Conservation (phyloP, 2,113 vertebrate species). For the Protobothrops mucrosquamatus region DNA sequence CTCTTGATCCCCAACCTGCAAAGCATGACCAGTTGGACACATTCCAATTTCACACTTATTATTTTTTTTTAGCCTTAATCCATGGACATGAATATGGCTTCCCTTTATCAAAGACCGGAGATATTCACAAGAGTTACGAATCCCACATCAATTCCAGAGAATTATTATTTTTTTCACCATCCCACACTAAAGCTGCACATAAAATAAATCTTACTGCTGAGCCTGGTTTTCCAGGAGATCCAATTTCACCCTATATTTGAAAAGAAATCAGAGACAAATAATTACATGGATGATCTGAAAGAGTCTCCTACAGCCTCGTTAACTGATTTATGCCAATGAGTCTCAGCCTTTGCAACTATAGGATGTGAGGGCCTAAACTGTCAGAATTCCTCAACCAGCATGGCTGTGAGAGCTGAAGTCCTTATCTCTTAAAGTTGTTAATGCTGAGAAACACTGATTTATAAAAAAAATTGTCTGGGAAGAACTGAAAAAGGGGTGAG, state of each 20-base stretch:
- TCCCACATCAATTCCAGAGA: neutral
- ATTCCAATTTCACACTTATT: neutral
- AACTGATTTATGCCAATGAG: neutral
- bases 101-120: neutral
- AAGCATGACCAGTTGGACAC: neutral
- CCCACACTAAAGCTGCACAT: neutral
- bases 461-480: neutral
- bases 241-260: slow-evolving; percentile 78
- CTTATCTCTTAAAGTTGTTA: neutral
- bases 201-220: slow-evolving; percentile 74
- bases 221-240: slow-evolving; percentile 82
- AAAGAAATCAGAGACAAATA: neutral
- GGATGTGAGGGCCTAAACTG: neutral
- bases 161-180: neutral
- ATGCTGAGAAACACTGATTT: neutral
- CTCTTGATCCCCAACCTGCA: neutral
- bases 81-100: neutral
- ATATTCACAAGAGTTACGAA: neutral
- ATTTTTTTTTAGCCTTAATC: neutral
- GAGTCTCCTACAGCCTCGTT: neutral
- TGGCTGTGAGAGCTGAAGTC: neutral
- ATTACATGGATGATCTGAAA: neutral
- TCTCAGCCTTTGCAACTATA: neutral
- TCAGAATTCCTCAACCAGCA: neutral
- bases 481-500: neutral